Percentiles rank a stretch among this genome's conserved stretches.
Conservation (phyloP, 2,797 vertebrate species). For the Pseudochaenichthys georgianus region DNA sequence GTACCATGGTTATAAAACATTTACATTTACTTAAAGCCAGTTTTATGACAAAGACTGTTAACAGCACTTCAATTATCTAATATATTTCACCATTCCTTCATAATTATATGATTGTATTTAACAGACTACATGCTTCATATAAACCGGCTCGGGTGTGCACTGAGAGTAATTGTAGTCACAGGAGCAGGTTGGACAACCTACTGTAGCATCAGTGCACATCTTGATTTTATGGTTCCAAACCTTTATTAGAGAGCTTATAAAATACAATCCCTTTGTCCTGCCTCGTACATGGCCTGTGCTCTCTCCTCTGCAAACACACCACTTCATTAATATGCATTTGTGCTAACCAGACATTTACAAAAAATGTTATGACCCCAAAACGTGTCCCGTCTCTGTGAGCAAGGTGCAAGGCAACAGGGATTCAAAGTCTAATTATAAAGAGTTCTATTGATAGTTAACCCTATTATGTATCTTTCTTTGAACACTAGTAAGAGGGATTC, state of each 20-base stretch:
- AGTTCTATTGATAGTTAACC: constrained; percentile 13
- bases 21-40: not conserved
- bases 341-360: constrained; percentile 27
- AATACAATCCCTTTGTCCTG: constrained; percentile 33
- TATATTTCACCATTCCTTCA: not conserved
- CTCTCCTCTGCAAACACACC: constrained; percentile 26
- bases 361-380: constrained; percentile 26
- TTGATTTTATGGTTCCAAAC: constrained; percentile 47
- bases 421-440: constrained; percentile 32
- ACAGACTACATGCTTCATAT: constrained; percentile 2
- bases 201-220: constrained; percentile 26
- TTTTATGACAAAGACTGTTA: constrained; percentile 2
- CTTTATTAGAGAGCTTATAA: constrained; percentile 40
- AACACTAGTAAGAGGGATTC: not conserved
- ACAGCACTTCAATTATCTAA: not conserved
- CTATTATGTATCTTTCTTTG: constrained; percentile 11
- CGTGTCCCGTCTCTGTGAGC: constrained; percentile 20
- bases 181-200: constrained; percentile 7
- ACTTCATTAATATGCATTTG: constrained; percentile 39
- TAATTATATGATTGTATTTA: constrained; percentile 6
- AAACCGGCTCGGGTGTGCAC: constrained; percentile 23
- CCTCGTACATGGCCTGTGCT: constrained; percentile 9
- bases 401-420: constrained; percentile 4
- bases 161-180: constrained; percentile 32
- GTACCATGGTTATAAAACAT: not conserved